Conservation (phyloP, 1,140 invertebrate genomes). For the Aphis craccivora region DNA sequence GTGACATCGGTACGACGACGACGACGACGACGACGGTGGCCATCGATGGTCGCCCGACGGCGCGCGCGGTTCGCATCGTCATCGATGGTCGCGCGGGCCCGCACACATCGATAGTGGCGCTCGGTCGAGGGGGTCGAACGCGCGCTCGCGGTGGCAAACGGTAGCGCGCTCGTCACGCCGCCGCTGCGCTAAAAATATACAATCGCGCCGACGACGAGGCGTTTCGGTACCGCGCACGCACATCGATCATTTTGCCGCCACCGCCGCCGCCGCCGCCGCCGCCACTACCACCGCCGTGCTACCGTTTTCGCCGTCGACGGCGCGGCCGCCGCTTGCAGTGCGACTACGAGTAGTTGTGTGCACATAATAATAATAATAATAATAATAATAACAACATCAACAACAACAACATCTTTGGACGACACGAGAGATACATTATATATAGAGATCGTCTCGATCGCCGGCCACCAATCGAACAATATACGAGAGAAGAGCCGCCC, state of each 20-base stretch:
- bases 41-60: not conserved
- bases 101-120: constrained; percentile 21
- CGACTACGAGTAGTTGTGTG: constrained; percentile 24
- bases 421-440: not conserved
- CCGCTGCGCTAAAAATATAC: constrained; percentile 48
- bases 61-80: not conserved
- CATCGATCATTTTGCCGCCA: constrained; percentile 35
- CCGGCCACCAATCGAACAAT: not conserved
- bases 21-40: not conserved
- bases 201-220: not conserved
- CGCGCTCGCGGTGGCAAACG: not conserved
- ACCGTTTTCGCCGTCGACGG: constrained; percentile 24
- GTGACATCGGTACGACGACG: not conserved
- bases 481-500: not conserved
- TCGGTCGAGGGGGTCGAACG: not conserved
- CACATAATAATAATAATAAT: constrained; percentile 29
- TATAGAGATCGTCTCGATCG: not conserved
- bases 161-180: constrained; percentile 21
- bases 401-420: not conserved
- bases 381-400: constrained; percentile 8
- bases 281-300: not conserved
- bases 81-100: not conserved
- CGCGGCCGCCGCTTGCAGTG: constrained; percentile 1
- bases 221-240: constrained; percentile 31
- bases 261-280: not conserved